These are phyloP conservation scores for Tenthredo mesomela DNA, from an alignment of 2,888 invertebrate species.

Conservation along the genomic window DNA sequence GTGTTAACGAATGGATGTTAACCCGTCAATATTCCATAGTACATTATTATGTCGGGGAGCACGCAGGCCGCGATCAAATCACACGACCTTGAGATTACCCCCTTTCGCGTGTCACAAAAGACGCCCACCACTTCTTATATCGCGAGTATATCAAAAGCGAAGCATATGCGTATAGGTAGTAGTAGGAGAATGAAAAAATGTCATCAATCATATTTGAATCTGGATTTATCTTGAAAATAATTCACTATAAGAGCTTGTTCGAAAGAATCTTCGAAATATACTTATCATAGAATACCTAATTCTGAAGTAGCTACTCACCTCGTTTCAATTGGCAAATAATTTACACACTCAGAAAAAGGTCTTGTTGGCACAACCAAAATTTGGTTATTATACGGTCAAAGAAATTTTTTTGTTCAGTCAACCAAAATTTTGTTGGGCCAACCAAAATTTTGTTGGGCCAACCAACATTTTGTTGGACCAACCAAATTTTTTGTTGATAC, in stretches of 20 bases:
- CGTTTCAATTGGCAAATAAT: not conserved
- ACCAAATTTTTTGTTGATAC: no score
- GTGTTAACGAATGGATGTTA: not conserved
- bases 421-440: no score
- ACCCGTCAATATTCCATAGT: not conserved
- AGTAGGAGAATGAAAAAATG: not conserved
- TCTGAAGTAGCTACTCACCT: not conserved
- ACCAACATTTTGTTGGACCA: no score
- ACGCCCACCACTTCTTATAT: not conserved
- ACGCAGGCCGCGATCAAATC: not conserved
- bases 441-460: no score
- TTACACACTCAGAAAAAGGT: no score
- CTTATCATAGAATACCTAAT: not conserved
- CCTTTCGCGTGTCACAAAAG: conserved; percentile 7
- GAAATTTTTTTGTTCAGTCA: no score
- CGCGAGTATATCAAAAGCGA: not conserved
- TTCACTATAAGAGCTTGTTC: not conserved
- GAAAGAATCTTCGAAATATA: not conserved
- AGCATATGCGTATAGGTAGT: not conserved
- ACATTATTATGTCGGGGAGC: not conserved
- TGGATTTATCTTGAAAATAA: not conserved
- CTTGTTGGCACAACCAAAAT: no score
- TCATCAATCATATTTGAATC: conserved; percentile 30
- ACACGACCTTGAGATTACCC: conserved; percentile 19
- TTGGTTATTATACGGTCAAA: no score